phyloP scores from a whole-genome alignment of 2,113 vertebrate genomes.

The Varanus salvator region DNA sequence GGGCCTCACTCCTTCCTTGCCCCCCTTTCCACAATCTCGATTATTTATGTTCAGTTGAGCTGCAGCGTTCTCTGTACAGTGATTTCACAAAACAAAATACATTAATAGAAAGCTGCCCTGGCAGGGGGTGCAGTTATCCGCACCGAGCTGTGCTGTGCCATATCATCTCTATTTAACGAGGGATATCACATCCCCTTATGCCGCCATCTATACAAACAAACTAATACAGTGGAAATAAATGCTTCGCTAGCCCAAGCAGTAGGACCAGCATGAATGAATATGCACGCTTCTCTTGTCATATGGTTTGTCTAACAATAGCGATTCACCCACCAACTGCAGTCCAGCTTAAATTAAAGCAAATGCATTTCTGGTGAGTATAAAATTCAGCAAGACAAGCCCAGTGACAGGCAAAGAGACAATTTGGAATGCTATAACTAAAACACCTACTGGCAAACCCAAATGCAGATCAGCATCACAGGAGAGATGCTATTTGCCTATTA shows the following conservation, averaged over 20 bases:
- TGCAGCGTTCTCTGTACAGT: not conserved
- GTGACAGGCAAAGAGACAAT: rapidly evolving
- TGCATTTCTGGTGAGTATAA: not conserved
- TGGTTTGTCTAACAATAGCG: constrained; percentile 2
- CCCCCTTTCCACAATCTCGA: not conserved
- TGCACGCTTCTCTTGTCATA: not conserved
- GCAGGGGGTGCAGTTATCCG: not conserved
- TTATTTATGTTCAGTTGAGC: not conserved
- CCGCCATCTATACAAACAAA: not conserved
- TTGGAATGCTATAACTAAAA: not conserved
- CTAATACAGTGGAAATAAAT: not conserved
- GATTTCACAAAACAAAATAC: not conserved
- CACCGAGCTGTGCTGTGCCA: not conserved
- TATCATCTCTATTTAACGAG: not conserved
- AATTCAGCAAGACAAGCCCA: not conserved
- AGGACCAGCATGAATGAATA: too few relatives aligned
- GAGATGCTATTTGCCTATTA: not conserved
- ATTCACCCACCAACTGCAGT: not conserved
- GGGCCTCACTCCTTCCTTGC: not conserved
- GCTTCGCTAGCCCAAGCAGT: not conserved
- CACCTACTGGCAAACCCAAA: not conserved
- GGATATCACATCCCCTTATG: not conserved
- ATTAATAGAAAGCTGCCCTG: not conserved
- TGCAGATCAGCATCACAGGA: not conserved
- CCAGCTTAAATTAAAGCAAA: constrained; percentile 26